A percentile compares a stretch with the other conserved stretches of the same genome.
These are phyloP conservation scores for Oryzias celebensis DNA, from an alignment of 2,113 vertebrate genomes.

Conservation along the genomic window DNA sequence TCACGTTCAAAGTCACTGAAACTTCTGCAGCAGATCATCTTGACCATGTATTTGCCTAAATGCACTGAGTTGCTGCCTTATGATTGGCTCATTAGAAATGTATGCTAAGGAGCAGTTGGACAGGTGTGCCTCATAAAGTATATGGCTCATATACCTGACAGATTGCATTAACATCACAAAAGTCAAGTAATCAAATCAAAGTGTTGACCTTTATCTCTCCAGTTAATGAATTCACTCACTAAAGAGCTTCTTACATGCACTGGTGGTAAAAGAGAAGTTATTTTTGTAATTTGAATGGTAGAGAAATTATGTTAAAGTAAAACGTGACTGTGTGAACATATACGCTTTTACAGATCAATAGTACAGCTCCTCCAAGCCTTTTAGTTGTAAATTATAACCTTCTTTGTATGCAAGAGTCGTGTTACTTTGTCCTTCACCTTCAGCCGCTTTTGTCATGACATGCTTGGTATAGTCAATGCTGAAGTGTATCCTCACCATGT, in stretches of 20 bases:
- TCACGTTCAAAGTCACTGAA: too few species aligned
- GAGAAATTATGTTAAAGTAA: background rate
- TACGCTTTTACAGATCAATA: background rate
- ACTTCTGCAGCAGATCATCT: too few species aligned
- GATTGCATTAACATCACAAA: background rate
- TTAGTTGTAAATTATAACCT: constrained; percentile 1
- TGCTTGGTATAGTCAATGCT: background rate
- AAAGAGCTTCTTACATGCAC: constrained; percentile 4
- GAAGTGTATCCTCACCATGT: background rate
- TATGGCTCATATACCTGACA: background rate
- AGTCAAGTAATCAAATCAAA: constrained; percentile 12
- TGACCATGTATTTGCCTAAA: background rate
- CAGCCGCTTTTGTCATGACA: background rate
- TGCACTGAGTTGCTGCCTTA: too few species aligned
- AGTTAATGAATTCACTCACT: constrained; percentile 4
- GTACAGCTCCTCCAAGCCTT: background rate
- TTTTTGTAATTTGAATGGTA: background rate
- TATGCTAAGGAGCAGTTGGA: too few species aligned
- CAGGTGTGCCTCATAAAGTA: too few species aligned
- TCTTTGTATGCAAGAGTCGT: background rate
- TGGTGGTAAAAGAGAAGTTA: background rate
- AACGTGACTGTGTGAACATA: constrained; percentile 2
- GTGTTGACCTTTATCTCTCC: background rate
- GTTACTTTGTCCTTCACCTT: background rate
- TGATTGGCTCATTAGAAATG: too few species aligned